Conservation (phyloP, 35 echinoderm and acorn worm genomes). For the Lytechinus variegatus region DNA sequence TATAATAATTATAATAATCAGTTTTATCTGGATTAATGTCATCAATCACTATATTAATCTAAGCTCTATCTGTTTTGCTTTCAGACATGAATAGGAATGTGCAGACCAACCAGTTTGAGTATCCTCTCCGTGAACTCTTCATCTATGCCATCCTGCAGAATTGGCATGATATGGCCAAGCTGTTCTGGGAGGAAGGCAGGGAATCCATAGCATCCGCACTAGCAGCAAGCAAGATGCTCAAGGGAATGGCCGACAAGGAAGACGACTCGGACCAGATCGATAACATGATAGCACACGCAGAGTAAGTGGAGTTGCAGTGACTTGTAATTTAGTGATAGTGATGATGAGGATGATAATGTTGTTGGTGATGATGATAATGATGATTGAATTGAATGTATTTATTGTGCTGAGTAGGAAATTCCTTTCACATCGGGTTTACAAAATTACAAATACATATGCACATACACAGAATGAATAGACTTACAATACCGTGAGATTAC, state of each 20-base stretch:
- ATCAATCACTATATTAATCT: too few species aligned
- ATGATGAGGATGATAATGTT: too few species aligned
- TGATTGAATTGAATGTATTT: too few species aligned
- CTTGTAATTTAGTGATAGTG: neutral
- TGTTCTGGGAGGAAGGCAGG: conserved; percentile 91
- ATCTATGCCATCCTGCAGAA: conserved; percentile 81
- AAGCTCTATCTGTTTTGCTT: neutral
- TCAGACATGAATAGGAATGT: neutral
- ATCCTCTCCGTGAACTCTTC: conserved; percentile 91
- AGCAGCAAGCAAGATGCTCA: conserved; percentile 84
- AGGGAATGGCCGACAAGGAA: conserved; percentile 82
- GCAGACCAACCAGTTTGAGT: conserved; percentile 55
- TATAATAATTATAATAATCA: too few species aligned
- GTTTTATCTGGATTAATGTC: too few species aligned
- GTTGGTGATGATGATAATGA: too few species aligned
- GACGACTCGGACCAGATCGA: conserved; percentile 69
- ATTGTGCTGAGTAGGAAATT: too few species aligned
- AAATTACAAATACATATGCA: too few species aligned
- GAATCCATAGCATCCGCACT: conserved; percentile 86
- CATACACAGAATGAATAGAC: too few species aligned
- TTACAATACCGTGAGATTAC: too few species aligned
- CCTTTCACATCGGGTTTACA: too few species aligned
- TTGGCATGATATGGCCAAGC: conserved; percentile 77
- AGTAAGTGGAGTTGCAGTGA: conserved; percentile 63
- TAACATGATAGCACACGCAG: conserved; percentile 58